Evolutionary conservation across 2,888 invertebrate species (phyloP).

Genomic region (Ecdyonurus torrentis): DNA sequence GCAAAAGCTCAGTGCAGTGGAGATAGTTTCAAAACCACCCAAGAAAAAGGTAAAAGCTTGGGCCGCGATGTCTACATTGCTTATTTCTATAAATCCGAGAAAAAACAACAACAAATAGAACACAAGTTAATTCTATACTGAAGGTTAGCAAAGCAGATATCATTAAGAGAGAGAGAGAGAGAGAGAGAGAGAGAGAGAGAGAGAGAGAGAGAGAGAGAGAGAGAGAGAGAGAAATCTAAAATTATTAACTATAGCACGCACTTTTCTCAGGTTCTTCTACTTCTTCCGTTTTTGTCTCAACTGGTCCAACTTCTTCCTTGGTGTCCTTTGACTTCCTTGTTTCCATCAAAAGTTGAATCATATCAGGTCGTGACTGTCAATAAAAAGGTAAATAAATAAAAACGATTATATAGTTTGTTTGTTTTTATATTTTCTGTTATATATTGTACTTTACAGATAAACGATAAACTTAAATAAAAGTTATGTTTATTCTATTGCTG

Average conservation of each 20-base stretch:
- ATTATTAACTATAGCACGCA: too few species aligned
- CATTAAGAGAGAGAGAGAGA: too few species aligned
- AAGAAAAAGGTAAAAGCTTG: conserved; percentile 19
- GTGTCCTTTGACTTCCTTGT: not conserved
- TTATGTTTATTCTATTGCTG: too few species aligned
- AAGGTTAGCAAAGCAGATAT: too few species aligned
- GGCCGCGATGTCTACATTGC: conserved; percentile 10
- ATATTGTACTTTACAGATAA: too few species aligned
- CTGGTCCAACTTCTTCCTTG: too few species aligned
- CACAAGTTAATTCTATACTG: too few species aligned
- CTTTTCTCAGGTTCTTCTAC: not conserved
- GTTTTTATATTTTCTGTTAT: too few species aligned
- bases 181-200: too few species aligned
- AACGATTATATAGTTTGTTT: not conserved
- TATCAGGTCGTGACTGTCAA: not conserved
- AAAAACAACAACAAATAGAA: too few species aligned
- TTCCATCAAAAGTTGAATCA: not conserved
- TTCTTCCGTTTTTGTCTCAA: not conserved
- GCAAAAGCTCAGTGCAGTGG: conserved; percentile 17
- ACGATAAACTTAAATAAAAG: too few species aligned
- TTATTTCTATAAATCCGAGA: not conserved
- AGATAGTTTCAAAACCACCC: conserved; percentile 21
- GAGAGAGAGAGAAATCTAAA: not conserved
- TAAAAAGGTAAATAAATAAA: not conserved
- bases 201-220: too few species aligned